Evolutionary conservation across 92 coral and sea anemone species (phyloP), one percentile per base, ranked within the genome.

Genomic region (Muricea muricata): DNA sequence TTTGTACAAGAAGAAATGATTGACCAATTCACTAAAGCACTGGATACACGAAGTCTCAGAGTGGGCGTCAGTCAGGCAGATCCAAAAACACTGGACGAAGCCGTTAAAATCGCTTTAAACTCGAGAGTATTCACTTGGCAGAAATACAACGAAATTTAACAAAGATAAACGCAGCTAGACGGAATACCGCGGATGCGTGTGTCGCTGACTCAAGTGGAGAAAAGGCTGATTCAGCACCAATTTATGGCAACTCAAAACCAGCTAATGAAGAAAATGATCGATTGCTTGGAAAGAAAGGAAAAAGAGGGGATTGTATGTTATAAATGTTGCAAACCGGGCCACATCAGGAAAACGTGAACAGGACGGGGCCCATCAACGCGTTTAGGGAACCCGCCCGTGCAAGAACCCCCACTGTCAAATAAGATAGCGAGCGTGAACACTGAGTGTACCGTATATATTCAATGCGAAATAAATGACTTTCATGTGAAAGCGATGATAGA

Each of bases 281-380:
- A 40, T 28, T 82, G 17, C 15, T 21, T 48, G 56, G 68, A 12
- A 21, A 33, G 70, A 15, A 71, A 52, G 65, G 13, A 56, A 67
- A 70, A 23, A 68, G 82, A 34, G n/a, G n/a, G n/a, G n/a, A n/a
- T n/a, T n/a, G n/a, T n/a, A n/a, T n/a, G n/a, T n/a, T n/a, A n/a
- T n/a, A n/a, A n/a, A n/a, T n/a, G n/a, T n/a, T n/a, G n/a, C n/a
- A n/a, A n/a, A n/a, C n/a, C n/a, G n/a, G n/a, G n/a, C n/a, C n/a
- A n/a, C n/a, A 77, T 40, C 82, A 83, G 87, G 87, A 69, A 83
- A 83, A 83, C 87, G 78, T 72, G 54, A 70, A 73, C 87, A 83
- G 87, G 87, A 81, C 87, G 87, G 87, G 67, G 67, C 80, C 35
- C 28, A 73, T 17, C 37, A 2, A 18, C 48, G 12, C 26, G 72